Evolutionary conservation across 1,140 invertebrate species (phyloP), one percentile per base, ranked within the genome.

Genomic region (Charaxes varanes): DNA sequence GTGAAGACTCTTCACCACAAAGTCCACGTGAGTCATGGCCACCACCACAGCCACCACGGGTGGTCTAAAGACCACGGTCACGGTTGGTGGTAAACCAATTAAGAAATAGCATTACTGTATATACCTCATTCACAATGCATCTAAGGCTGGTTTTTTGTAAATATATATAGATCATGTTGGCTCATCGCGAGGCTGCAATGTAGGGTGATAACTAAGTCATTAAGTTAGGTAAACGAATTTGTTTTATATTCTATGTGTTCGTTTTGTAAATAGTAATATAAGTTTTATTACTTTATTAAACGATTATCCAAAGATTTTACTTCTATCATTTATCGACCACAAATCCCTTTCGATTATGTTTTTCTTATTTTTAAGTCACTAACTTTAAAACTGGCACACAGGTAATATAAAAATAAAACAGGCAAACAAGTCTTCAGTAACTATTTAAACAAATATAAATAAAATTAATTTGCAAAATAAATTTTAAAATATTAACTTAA

Each of bases 171-270:
- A 28, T 55, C 52, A 52, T 41, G 41, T 59, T 54, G 65, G 78
- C 73, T 82, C 78, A 82, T 80, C 73, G 60, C 51, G 72, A 73
- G 78, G 76, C 76, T 78, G 76, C 72, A 63, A 62, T 53, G 59
- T 79, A 78, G 76, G 78, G 73, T 79, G 78, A 69, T 78, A 76
- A 78, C 76, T 82, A 80, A 82, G 78, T 82, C 78, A 80, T 78
- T 80, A 78, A 69, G 62, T 63, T 78, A 78, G 53, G 64, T 57
- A 46, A 62, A 64, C 38, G 51, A 57, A 59, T 62, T 56, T 59
- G 41, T 55, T 52, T 55, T 55, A 30, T 34, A 49, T 41, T 40
- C 26, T 47, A 15, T 33, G 22, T 38, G 53, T 57, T 56, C 44
- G 49, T 67, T 62, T 70, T 79, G 71, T 82, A 76, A 64, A 76